phyloP scores from a whole-genome alignment of 2,888 invertebrate genomes.

The Dione juno region DNA sequence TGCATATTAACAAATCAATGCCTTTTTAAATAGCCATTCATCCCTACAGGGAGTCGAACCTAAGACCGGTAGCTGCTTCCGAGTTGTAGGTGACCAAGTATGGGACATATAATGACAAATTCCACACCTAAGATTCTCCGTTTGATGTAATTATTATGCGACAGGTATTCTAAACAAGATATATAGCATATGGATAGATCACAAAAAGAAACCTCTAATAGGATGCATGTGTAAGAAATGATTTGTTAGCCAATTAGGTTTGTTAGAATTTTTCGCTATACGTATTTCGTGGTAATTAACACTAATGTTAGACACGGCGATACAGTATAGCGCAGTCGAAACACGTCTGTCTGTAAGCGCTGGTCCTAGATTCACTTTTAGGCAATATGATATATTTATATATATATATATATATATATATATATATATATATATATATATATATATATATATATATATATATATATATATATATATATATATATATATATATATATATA shows the following conservation, averaged over 20 bases:
- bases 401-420: too few relatives aligned
- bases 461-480: too few relatives aligned
- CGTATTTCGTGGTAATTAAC: slow-evolving; percentile 13
- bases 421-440: too few relatives aligned
- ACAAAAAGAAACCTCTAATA: slow-evolving; percentile 9
- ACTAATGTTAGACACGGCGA: background rate
- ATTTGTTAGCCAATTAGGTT: slow-evolving; percentile 4
- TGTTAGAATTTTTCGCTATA: background rate
- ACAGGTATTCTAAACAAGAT: slow-evolving; percentile 27
- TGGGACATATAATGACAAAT: slow-evolving; percentile 49
- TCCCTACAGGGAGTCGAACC: slow-evolving; percentile 46
- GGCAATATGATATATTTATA: too few relatives aligned
- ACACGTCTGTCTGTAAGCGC: background rate
- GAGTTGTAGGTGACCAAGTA: slow-evolving; percentile 45
- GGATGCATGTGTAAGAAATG: slow-evolving; percentile 18
- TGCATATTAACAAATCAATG: slow-evolving; percentile 41
- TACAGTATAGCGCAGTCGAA: background rate
- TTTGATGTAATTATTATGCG: slow-evolving; percentile 48
- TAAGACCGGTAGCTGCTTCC: slow-evolving; percentile 41
- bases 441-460: too few relatives aligned
- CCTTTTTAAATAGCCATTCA: slow-evolving; percentile 46
- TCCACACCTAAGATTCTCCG: slow-evolving; percentile 41
- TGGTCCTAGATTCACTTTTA: background rate
- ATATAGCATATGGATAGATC: slow-evolving; percentile 8
- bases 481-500: too few relatives aligned